Evolutionary conservation across 2,888 invertebrate genomes (phyloP).

Genomic region (Buathra laborator): DNA sequence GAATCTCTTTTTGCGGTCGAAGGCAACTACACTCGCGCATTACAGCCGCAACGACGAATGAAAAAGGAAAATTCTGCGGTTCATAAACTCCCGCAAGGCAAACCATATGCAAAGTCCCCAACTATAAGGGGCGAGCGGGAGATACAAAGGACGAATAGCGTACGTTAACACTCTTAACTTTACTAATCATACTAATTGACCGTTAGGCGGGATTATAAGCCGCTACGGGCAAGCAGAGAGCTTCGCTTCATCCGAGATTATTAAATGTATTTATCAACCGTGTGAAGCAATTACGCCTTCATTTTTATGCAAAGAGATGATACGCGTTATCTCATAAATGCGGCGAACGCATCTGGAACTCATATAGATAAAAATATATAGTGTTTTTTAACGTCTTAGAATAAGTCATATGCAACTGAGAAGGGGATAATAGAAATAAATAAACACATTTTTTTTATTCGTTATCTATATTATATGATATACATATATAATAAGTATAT

Average conservation of each 20-base stretch:
- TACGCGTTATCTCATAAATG: not conserved
- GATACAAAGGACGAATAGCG: not conserved
- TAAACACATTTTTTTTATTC: not conserved
- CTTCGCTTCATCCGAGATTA: constrained; percentile 1
- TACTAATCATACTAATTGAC: constrained; percentile 27
- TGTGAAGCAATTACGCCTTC: not conserved
- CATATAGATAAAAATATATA: not conserved
- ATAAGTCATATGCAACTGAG: not conserved
- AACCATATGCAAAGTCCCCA: not conserved
- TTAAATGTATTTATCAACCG: not conserved
- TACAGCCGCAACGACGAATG: constrained; percentile 6
- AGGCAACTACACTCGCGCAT: not conserved
- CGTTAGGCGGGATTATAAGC: not conserved
- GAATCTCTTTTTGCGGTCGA: not conserved
- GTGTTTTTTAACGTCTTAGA: not conserved
- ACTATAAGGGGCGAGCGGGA: not conserved
- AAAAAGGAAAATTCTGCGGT: constrained; percentile 2
- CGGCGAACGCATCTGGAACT: not conserved
- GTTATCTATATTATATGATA: too few relatives aligned
- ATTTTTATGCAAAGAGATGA: not conserved
- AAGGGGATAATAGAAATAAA: not conserved
- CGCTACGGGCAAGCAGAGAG: not conserved
- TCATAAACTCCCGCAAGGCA: constrained; percentile 4
- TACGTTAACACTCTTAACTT: not conserved
- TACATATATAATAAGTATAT: too few relatives aligned